Base-by-base conservation (phyloP, 2,113 vertebrate species). In the Alligator sinensis region DNA sequence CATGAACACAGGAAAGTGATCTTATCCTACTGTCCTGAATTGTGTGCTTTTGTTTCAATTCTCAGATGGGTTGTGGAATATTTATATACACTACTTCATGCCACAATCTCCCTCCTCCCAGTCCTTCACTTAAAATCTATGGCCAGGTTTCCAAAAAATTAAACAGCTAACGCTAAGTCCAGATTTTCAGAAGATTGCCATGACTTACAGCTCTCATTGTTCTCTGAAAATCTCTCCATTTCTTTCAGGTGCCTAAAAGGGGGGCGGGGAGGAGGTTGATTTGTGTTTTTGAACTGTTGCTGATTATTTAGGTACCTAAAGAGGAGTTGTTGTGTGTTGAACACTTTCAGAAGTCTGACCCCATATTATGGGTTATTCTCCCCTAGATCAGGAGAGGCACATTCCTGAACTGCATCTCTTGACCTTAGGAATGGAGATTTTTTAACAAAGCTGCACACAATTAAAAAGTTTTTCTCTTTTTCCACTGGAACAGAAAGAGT, bases 11-110 rank as follows among this genome's bases (percentile, higher is more conserved):
- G 47, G 47, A 47, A 22, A 47, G 34, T 22, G 70, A 34, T 24
- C 21, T 72, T 24, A 21, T 47, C 14, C 30, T 22, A 21, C 13
- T 28, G 47, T 88, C 77, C 86, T 2, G 1, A 80, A 80, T 5
- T 60, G 62, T 2, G 75, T 13, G 54, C 66, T 92, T 88, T 92
- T 95, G 76, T 72, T 92, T 90, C 57, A 4, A 59, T 87, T 81
- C 72, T 94, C 81, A 84, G 19, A 86, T 70, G 68, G 3, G 24
- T 12, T 22, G 22, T 19, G 61, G 38, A 87, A 58, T 74, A 90
- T 84, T 68, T 77, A 38, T 14, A 27, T 60, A 15, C 22, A 27
- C 54, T 72, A 77, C 24, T 91, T 91, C 72, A 82, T 0, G 5
- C 57, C 21, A 12, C 17, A 79, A 11, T 54, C n/a, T 84, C 1